Percentiles rank a stretch among this genome's conserved stretches.
Evolutionary conservation across 2,888 invertebrate species (phyloP).

Genomic region (Drosophila histrio): DNA sequence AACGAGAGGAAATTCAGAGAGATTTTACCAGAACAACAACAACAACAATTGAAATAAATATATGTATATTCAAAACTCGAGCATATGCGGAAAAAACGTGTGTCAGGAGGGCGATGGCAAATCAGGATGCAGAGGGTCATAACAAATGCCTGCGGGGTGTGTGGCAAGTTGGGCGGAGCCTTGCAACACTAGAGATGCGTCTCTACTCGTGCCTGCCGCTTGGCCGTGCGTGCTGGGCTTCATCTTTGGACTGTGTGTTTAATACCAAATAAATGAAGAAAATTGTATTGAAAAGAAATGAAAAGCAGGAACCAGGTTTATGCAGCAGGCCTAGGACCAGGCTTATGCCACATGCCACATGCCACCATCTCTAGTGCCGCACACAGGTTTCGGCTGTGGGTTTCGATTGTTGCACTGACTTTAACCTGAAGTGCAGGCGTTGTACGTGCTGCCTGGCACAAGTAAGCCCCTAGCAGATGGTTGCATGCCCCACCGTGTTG

Average conservation of each 20-base stretch:
- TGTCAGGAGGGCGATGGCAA: slow-evolving; percentile 21
- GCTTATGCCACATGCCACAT: neutral
- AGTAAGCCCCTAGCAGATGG: slow-evolving; percentile 24
- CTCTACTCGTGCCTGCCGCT: slow-evolving; percentile 15
- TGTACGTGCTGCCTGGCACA: slow-evolving; percentile 42
- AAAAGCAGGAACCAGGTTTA: neutral
- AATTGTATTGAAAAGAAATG: neutral
- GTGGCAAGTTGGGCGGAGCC: neutral
- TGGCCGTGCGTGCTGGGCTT: slow-evolving; percentile 3
- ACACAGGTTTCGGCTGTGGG: slow-evolving; percentile 16
- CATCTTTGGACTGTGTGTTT: neutral
- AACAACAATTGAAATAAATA: slow-evolving; percentile 35
- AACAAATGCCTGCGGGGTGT: slow-evolving; percentile 6
- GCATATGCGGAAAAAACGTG: slow-evolving; percentile 55
- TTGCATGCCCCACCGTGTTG: slow-evolving; percentile 7
- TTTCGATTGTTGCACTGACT: slow-evolving; percentile 41
- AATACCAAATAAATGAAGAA: neutral
- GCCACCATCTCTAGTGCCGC: neutral
- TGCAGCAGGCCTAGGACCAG: neutral
- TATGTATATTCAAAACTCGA: slow-evolving; percentile 47
- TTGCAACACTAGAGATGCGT: slow-evolving; percentile 23
- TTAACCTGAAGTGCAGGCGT: slow-evolving; percentile 59
- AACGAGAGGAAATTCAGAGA: neutral
- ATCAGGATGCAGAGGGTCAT: slow-evolving; percentile 42
- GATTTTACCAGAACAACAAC: too few relatives aligned